Evolutionary conservation across 2,113 vertebrate genomes (phyloP).

Genomic region (Grus americana): DNA sequence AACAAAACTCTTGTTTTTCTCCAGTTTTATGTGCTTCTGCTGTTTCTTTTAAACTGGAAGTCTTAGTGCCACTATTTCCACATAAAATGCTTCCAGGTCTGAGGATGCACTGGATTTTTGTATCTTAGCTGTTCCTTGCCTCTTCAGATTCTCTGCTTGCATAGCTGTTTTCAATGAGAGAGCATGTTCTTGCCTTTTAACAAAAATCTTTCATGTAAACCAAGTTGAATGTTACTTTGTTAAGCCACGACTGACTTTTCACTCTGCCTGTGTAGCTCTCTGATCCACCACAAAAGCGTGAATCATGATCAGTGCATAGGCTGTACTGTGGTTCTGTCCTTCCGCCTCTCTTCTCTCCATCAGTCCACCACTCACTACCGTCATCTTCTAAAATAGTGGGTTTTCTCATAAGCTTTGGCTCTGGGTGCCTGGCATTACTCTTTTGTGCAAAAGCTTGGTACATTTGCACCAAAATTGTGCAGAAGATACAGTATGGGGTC

Average conservation of each 20-base stretch:
- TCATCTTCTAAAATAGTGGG: rapidly evolving
- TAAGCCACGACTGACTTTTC: background rate
- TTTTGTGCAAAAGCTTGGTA: background rate
- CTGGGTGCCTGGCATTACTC: background rate
- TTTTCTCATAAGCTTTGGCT: background rate
- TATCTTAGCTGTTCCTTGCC: background rate
- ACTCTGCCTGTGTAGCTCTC: rapidly evolving
- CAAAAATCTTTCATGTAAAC: background rate
- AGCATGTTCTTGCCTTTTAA: background rate
- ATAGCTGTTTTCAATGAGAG: background rate
- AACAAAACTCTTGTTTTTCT: background rate
- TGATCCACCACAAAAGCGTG: rapidly evolving
- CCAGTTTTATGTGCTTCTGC: background rate
- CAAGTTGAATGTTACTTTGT: background rate
- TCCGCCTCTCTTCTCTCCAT: background rate
- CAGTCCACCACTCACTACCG: rapidly evolving
- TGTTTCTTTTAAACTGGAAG: background rate
- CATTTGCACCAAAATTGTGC: background rate
- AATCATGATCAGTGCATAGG: background rate
- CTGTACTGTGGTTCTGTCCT: background rate
- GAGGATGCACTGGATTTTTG: background rate
- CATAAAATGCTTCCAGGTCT: background rate
- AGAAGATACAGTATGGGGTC: rapidly evolving
- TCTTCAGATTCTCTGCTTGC: background rate
- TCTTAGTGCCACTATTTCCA: background rate